Evolutionary conservation across 2,113 vertebrate genomes (phyloP).

Genomic region (Eubucco bourcierii): DNA sequence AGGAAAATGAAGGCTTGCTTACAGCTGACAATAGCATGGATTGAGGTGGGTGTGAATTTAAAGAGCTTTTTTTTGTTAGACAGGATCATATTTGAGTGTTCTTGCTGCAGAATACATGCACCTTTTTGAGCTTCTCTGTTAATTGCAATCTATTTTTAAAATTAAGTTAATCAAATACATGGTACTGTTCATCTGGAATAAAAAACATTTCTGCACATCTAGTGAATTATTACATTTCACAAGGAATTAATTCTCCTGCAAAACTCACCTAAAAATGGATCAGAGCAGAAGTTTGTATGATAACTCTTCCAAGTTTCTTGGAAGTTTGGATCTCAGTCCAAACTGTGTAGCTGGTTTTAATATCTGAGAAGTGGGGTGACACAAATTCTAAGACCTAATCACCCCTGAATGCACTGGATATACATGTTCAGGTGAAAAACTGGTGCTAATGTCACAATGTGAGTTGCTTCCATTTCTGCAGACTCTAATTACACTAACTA

Average conservation of each 20-base stretch:
- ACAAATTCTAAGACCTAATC: background rate
- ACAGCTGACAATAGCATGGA: background rate
- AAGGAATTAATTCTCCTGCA: background rate
- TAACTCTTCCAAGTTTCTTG: background rate
- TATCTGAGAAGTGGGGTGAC: background rate
- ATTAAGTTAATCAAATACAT: background rate
- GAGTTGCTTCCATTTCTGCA: background rate
- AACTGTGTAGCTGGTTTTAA: background rate
- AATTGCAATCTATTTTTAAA: background rate
- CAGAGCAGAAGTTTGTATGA: background rate
- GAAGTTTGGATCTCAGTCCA: background rate
- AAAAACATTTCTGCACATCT: background rate
- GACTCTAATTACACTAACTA: background rate
- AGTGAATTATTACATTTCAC: accelerated
- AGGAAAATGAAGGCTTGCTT: background rate
- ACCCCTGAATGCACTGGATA: accelerated
- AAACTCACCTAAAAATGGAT: background rate
- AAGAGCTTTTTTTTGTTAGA: background rate
- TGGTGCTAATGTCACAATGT: background rate
- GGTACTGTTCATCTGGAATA: background rate
- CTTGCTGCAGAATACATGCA: background rate
- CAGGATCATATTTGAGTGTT: background rate
- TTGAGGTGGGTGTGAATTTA: background rate
- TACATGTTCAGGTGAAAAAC: background rate
- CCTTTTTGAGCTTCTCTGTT: background rate